phyloP scores from a whole-genome alignment of 2,888 invertebrate species.

The Campaea margaritaria region DNA sequence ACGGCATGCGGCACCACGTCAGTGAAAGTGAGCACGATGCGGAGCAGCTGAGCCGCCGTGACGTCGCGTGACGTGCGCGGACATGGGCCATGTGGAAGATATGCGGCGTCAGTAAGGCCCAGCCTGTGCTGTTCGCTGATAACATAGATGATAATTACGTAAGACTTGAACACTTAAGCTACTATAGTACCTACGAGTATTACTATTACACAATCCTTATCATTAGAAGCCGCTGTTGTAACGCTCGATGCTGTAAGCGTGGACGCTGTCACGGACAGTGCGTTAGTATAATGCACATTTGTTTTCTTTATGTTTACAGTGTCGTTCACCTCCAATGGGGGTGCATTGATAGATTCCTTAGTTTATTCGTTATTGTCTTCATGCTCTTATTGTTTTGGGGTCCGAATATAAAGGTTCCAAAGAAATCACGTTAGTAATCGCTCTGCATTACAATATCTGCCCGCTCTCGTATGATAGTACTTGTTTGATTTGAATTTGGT shows the following conservation, averaged over 20 bases:
- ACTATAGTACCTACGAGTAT: too few species aligned
- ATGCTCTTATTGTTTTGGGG: constrained; percentile 4
- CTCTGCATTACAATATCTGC: too few species aligned
- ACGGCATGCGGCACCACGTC: constrained; percentile 48
- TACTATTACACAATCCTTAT: constrained; percentile 47
- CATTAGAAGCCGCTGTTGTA: constrained; percentile 28
- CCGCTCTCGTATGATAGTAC: too few species aligned
- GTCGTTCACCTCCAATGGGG: constrained; percentile 22
- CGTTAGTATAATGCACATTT: not conserved
- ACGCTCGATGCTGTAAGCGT: constrained; percentile 13
- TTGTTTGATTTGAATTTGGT: too few species aligned
- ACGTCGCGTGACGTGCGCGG: constrained; percentile 70
- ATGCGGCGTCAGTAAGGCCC: constrained; percentile 81
- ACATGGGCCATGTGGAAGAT: constrained; percentile 84
- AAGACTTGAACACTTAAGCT: constrained; percentile 54
- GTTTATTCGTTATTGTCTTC: constrained; percentile 15
- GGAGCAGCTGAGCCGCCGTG: constrained; percentile 71
- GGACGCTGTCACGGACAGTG: constrained; percentile 2
- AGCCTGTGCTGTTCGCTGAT: constrained; percentile 73
- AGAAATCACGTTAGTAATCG: too few species aligned
- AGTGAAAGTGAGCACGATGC: constrained; percentile 78
- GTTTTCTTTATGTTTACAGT: constrained; percentile 19
- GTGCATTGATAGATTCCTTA: constrained; percentile 14
- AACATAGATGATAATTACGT: constrained; percentile 75
- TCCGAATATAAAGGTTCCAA: not conserved